phyloP scores from a whole-genome alignment of 2,113 vertebrate species.

The Meles meles region DNA sequence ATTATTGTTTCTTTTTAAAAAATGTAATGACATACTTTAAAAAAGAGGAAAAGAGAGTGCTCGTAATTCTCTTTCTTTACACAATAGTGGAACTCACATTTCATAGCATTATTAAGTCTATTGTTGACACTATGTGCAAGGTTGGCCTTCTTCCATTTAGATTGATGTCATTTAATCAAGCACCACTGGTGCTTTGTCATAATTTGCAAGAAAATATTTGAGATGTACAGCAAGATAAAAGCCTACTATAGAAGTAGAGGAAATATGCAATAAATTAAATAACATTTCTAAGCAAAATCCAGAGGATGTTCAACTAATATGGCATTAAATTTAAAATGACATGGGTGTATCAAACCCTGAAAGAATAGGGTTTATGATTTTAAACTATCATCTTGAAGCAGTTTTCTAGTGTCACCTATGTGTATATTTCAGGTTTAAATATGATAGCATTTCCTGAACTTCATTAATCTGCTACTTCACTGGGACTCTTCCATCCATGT shows the following conservation, averaged over 20 bases:
- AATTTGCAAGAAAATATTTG: not conserved
- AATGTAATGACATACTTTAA: not conserved
- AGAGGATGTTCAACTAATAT: not conserved
- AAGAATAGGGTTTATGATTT: not conserved
- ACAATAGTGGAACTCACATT: not conserved
- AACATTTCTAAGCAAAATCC: not conserved
- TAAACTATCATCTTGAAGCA: not conserved
- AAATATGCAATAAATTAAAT: slow-evolving; percentile 16
- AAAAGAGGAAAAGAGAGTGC: not conserved
- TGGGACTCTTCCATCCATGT: not conserved
- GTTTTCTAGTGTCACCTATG: not conserved
- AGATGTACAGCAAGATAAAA: not conserved
- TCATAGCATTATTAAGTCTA: not conserved
- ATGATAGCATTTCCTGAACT: not conserved
- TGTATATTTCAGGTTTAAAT: not conserved
- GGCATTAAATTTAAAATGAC: slow-evolving; percentile 16
- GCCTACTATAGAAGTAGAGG: not conserved
- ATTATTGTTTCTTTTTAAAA: not conserved
- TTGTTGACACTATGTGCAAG: not conserved
- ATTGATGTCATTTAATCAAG: not conserved
- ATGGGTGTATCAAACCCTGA: not conserved
- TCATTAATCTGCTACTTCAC: not conserved
- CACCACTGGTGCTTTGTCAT: not conserved
- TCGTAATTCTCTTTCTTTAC: not conserved
- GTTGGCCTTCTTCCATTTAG: not conserved